A percentile compares a stretch with the other conserved stretches of the same genome.
Evolutionary conservation across 2,888 invertebrate genomes (phyloP).

Genomic region (Malthinus flaveolus): DNA sequence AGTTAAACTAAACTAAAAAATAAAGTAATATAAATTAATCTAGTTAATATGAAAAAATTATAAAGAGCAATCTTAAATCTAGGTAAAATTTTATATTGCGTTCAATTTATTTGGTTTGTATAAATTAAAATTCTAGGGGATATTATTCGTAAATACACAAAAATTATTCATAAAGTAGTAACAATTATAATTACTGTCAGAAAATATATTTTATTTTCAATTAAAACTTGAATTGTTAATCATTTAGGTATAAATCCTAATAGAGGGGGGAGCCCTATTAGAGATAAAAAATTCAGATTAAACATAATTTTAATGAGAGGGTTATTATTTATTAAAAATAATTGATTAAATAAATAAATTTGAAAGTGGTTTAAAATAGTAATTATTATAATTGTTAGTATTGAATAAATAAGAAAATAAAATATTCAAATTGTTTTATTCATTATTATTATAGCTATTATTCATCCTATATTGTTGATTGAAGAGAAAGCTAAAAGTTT

Average conservation of each 20-base stretch:
- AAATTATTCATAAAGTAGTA: slow-evolving; percentile 60
- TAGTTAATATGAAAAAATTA: slow-evolving; percentile 43
- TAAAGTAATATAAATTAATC: slow-evolving; percentile 38
- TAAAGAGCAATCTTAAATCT: slow-evolving; percentile 48
- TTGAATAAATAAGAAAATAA: slow-evolving; percentile 25
- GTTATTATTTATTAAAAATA: slow-evolving; percentile 52
- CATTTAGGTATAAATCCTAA: slow-evolving; percentile 67
- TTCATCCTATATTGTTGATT: slow-evolving; percentile 65
- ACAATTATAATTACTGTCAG: slow-evolving; percentile 57
- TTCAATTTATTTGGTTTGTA: slow-evolving; percentile 56
- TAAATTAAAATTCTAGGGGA: slow-evolving; percentile 57
- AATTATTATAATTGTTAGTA: neutral
- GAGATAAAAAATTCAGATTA: slow-evolving; percentile 60
- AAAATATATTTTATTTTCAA: slow-evolving; percentile 53
- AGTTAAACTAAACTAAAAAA: slow-evolving; percentile 18
- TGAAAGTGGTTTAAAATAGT: neutral
- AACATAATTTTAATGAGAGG: slow-evolving; percentile 57
- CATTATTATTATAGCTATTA: slow-evolving; percentile 38
- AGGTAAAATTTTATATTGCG: slow-evolving; percentile 42
- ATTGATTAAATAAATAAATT: slow-evolving; percentile 58
- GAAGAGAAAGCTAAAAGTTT: slow-evolving; percentile 66
- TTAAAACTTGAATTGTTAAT: slow-evolving; percentile 60
- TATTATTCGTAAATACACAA: slow-evolving; percentile 60
- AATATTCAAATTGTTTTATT: slow-evolving; percentile 34
- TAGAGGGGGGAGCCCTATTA: slow-evolving; percentile 64